Evolutionary conservation across 2,797 vertebrate species (phyloP), one percentile per base, ranked within the genome.

Genomic region (Melanotaenia nigrans): DNA sequence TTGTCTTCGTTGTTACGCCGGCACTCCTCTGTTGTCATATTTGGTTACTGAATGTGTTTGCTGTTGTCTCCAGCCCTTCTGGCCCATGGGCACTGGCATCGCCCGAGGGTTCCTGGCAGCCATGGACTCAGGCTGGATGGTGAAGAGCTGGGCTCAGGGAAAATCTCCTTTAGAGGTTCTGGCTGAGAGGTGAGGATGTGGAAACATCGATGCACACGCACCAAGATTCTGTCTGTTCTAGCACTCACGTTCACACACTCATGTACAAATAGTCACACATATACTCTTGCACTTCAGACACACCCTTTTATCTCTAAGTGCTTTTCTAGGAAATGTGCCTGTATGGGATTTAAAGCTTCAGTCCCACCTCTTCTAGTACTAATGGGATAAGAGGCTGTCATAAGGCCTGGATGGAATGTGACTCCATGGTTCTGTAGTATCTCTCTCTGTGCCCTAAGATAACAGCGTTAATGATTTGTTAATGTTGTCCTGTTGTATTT

Each of bases 61-160:
- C 56, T 82, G 12, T 65, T 59, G 30, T 77, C 75, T 72, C 1
- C 83, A 95, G 98, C 98, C 98, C 0, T 99, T 99, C 91, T 99
- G 98, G 98, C 98, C 98, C 11, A 99, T 99, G 98, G 98, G 98
- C 83, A 99, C 98, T 49, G 98, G 98, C 85, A 98, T 99, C 77
- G 98, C 98, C 20, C 95, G 98, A 68, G 98, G 98, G 58, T 99
- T 99, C 91, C 92, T 99, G 84, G 98, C 98, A 85, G 98, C 95
- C 40, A 96, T 99, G 94, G 98, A 99, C 88, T 96, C 97, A 0
- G 97, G 94, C 55, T 99, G 98, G 98, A 99, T 99, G 97, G 97
- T 99, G 87, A 96, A 93, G 79, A 97, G 97, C 78, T 99, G 97
- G 97, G 96, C 97, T 0, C 96, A 97, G 0, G 98, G 96, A 81